These are phyloP conservation scores for Chymomyza fuscimana DNA, from an alignment of 2,888 invertebrate species.

Conservation along the genomic window DNA sequence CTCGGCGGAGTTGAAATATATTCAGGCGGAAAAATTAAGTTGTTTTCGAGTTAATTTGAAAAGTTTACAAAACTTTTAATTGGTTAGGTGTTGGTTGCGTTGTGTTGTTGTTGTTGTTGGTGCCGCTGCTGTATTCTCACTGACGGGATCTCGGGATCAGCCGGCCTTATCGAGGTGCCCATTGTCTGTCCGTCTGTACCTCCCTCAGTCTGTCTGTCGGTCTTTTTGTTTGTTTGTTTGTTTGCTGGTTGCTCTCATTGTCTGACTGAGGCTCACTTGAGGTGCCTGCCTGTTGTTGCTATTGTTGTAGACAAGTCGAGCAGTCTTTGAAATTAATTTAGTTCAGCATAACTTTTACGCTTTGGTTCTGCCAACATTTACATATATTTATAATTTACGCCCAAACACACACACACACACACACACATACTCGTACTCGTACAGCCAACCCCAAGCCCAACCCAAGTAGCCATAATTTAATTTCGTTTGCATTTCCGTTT, in stretches of 20 bases:
- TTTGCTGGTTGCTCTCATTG: neutral
- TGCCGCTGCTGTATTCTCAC: neutral
- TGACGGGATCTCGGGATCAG: neutral
- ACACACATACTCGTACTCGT: constrained; percentile 14
- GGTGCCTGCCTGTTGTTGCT: neutral
- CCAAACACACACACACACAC: constrained; percentile 21
- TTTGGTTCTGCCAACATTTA: neutral
- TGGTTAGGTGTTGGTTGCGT: constrained; percentile 54
- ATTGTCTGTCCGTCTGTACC: neutral
- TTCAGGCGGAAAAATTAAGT: constrained; percentile 53
- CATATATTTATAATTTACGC: neutral
- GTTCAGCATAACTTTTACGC: neutral
- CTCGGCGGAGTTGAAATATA: constrained; percentile 36
- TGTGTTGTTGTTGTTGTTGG: constrained; percentile 21
- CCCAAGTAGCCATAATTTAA: neutral
- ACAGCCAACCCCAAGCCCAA: no score
- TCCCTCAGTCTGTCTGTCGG: neutral
- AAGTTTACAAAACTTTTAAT: constrained; percentile 60
- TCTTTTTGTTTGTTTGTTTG: constrained; percentile 12
- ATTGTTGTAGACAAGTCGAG: neutral
- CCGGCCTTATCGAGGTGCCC: neutral
- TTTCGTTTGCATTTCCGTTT: constrained; percentile 6
- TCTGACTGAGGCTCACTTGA: neutral
- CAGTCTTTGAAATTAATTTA: neutral
- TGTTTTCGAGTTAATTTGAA: constrained; percentile 62